Conservation (phyloP, 2,888 invertebrate species). For the Melieria picta region DNA sequence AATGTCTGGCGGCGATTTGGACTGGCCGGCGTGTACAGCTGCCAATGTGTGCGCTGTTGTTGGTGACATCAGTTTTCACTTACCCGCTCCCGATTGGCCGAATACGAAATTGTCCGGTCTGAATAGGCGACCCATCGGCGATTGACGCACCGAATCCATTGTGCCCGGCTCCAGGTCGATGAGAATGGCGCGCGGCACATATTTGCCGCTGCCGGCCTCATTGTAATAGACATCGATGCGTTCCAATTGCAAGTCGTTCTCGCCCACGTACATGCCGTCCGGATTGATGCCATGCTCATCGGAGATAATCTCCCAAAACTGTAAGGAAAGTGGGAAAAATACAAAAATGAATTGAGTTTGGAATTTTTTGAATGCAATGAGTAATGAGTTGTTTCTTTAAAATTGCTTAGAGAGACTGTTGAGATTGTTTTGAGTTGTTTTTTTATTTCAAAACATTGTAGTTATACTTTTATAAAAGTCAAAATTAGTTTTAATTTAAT, state of each 20-base stretch:
- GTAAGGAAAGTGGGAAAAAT: slow-evolving; percentile 52
- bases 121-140: slow-evolving; percentile 83
- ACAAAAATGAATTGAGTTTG: neutral
- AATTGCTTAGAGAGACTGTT: neutral
- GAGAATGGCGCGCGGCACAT: slow-evolving; percentile 85
- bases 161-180: slow-evolving; percentile 91
- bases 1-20: neutral
- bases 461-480: too few relatives aligned
- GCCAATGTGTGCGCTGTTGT: neutral
- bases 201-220: slow-evolving; percentile 77
- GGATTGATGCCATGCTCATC: slow-evolving; percentile 84
- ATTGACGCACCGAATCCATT: slow-evolving; percentile 85
- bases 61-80: slow-evolving; percentile 49
- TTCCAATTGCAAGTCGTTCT: slow-evolving; percentile 78
- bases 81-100: slow-evolving; percentile 82
- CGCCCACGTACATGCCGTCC: slow-evolving; percentile 77
- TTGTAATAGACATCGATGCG: slow-evolving; percentile 85
- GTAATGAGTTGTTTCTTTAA: too few relatives aligned
- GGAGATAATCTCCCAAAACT: slow-evolving; percentile 84
- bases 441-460: neutral
- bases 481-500: too few relatives aligned
- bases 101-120: slow-evolving; percentile 89
- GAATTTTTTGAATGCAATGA: too few relatives aligned
- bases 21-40: neutral
- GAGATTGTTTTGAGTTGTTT: neutral